phyloP scores from a whole-genome alignment of 2,888 invertebrate species.

The Cephus runcator region DNA sequence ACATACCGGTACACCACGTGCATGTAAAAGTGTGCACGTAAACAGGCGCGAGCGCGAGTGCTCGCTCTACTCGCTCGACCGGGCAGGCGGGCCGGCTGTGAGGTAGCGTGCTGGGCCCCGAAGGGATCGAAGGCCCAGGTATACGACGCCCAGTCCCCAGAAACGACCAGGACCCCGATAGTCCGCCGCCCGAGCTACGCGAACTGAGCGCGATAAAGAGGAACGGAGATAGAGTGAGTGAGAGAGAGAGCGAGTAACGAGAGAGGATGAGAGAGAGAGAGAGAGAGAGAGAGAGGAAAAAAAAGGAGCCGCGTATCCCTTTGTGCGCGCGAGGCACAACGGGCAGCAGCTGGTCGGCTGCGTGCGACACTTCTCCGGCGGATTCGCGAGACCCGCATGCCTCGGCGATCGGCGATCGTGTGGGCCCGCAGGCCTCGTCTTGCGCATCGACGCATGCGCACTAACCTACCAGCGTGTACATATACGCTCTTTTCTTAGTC shows the following conservation, averaged over 20 bases:
- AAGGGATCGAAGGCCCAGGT: conserved; percentile 42
- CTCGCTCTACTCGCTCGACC: conserved; percentile 23
- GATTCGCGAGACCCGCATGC: conserved; percentile 51
- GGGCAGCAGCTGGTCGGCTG: conserved; percentile 39
- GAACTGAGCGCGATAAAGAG: background rate
- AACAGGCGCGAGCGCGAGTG: conserved; percentile 14
- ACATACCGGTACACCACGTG: conserved; percentile 24
- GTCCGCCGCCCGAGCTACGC: background rate
- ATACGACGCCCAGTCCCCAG: conserved; percentile 20
- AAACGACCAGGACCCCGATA: conserved; percentile 8
- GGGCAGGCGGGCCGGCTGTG: conserved; percentile 5
- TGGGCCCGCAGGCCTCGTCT: conserved; percentile 13
- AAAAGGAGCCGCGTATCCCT: conserved; percentile 8
- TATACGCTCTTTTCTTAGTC: conserved; percentile 5
- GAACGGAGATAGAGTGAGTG: too few relatives aligned
- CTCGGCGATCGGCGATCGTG: conserved; percentile 42
- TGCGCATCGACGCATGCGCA: conserved; percentile 7
- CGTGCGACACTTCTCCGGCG: conserved; percentile 47
- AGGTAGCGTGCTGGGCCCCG: conserved; percentile 28
- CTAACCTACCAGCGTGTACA: conserved; percentile 7
- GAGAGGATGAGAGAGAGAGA: conserved; percentile 12
- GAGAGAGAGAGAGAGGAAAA: conserved; percentile 15
- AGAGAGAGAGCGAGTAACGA: background rate
- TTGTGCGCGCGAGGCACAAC: conserved; percentile 8
- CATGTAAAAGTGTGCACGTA: conserved; percentile 16